Evolutionary conservation across 2,888 invertebrate genomes (phyloP), one percentile per base, ranked within the genome.

Genomic region (Allacma fusca): DNA sequence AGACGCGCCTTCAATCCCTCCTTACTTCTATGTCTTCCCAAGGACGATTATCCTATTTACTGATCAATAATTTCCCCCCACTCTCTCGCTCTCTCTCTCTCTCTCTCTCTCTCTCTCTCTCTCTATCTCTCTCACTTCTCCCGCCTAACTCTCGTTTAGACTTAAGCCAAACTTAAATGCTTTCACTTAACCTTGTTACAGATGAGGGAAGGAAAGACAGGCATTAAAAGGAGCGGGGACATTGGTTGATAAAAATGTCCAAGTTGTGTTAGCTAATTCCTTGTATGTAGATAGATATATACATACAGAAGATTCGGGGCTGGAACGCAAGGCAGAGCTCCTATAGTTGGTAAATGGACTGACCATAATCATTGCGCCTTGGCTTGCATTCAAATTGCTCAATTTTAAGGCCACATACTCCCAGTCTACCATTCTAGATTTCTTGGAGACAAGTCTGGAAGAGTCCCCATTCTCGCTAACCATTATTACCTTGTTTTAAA

Each of bases 401-500:
- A 50, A 50, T 50, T 50, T 50, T 16, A 13, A 16, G 2, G 9
- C 50, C n/a, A 50, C 50, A 19, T 16, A 13, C 50, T 50, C 16
- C 4, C 9, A 34, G 5, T 34, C 34, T 34, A 34, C 34, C 34
- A 34, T 9, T 7, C 34, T 50, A 50, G 7, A 16, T 50, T 50
- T 50, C 9, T n/a, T n/a, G 7, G 50, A 50, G n/a, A 50, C 50
- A 9, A 9, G 50, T 50, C 50, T 50, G 2, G 16, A 50, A 50
- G 4, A 40, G 40, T 50, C 1, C 50, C 50, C 19, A 50, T 50
- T 50, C 50, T n/a, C 7, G n/a, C 50, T 50, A 50, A 50, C 50
- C 50, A 50, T 50, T 50, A 50, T n/a, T 50, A 50, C 50, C 50
- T 50, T 50, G n/a, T 50, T 50, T 50, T n/a, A n/a, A 50, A 50